These are phyloP conservation scores for Oncopodura yosiiana DNA, from an alignment of 1,140 invertebrate genomes.

Conservation along the genomic window DNA sequence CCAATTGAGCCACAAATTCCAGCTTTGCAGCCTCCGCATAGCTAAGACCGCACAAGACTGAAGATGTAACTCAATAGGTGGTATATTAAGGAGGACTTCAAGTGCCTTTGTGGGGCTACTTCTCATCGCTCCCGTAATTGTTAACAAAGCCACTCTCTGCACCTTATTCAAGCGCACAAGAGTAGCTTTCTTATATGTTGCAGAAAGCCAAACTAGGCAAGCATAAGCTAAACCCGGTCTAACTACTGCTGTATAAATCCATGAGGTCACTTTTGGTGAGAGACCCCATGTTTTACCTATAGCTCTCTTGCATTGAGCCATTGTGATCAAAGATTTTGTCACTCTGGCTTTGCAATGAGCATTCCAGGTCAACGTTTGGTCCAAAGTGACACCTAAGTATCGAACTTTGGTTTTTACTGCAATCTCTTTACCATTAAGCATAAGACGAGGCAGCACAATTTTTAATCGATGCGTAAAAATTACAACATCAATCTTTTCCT, in stretches of 20 bases:
- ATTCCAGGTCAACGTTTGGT: slow-evolving; percentile 13
- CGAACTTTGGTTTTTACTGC: background rate
- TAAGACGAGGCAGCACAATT: background rate
- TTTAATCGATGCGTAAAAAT: slow-evolving; percentile 2
- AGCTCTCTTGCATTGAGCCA: slow-evolving; percentile 11
- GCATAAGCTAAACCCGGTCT: slow-evolving; percentile 14
- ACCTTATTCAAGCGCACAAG: background rate
- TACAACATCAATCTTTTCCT: background rate
- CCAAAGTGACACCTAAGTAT: slow-evolving; percentile 19
- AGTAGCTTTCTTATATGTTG: background rate
- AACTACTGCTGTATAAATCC: slow-evolving; percentile 19
- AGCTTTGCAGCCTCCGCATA: background rate
- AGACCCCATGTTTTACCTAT: slow-evolving; percentile 10
- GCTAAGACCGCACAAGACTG: background rate
- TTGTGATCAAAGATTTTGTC: background rate
- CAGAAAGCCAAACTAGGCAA: slow-evolving; percentile 1
- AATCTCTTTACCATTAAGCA: background rate
- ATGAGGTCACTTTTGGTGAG: background rate
- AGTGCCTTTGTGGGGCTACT: slow-evolving; percentile 11
- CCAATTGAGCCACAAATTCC: background rate
- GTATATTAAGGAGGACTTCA: slow-evolving; percentile 3
- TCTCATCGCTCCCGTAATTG: background rate
- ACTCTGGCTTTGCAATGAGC: background rate
- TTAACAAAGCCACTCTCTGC: slow-evolving; percentile 4
- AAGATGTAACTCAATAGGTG: slow-evolving; percentile 2